These are phyloP conservation scores for Eurypyga helias DNA, from an alignment of 2,113 vertebrate species.

Conservation along the genomic window DNA sequence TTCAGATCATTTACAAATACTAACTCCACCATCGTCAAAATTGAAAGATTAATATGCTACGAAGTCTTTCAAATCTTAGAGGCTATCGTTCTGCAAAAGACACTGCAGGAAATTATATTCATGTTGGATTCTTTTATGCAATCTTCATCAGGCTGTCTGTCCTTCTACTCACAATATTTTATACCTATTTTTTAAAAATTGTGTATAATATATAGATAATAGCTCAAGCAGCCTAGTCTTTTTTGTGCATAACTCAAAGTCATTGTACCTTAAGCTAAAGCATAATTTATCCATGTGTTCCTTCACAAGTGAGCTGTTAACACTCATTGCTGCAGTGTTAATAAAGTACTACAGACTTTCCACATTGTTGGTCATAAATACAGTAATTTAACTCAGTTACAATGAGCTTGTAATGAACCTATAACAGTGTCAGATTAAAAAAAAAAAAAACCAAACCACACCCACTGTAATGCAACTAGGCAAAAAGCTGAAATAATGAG, in stretches of 20 bases:
- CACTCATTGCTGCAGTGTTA: not conserved
- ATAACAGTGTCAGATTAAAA: not conserved
- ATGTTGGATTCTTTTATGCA: not conserved
- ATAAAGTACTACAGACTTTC: not conserved
- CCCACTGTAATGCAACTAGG: not conserved
- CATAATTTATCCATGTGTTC: not conserved
- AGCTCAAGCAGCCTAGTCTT: not conserved
- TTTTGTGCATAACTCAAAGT: not conserved
- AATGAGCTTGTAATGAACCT: not conserved
- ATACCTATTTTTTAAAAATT: not conserved
- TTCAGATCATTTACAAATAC: not conserved
- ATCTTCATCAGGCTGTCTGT: not conserved
- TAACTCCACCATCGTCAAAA: not conserved
- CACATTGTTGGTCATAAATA: not conserved
- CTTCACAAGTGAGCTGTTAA: not conserved
- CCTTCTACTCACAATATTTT: not conserved
- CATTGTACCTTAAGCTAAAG: not conserved
- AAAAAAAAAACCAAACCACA: no score
- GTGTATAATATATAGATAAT: not conserved
- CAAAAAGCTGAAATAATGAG: not conserved
- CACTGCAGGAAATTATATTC: not conserved
- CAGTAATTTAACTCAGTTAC: not conserved
- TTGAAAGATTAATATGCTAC: constrained; percentile 12
- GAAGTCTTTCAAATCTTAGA: constrained; percentile 9
- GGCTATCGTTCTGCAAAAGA: not conserved